Percentiles rank a stretch among this genome's conserved stretches.
Conservation (phyloP, 2,113 vertebrate genomes). For the Scartelaos histophorus region DNA sequence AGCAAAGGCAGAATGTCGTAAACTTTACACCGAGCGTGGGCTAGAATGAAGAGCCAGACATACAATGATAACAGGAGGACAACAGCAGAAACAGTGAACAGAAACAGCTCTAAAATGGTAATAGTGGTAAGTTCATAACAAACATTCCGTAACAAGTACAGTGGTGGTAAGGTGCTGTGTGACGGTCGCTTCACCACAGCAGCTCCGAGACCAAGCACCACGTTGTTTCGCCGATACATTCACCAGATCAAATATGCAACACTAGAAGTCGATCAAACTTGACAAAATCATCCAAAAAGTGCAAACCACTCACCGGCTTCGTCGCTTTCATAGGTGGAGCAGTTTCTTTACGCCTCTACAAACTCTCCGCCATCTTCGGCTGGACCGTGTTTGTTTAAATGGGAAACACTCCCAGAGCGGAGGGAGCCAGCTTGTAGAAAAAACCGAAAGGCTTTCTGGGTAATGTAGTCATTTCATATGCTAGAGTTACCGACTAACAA, state of each 20-base stretch:
- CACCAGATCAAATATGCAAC: slow-evolving; percentile 15
- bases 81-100: neutral
- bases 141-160: slow-evolving; percentile 40
- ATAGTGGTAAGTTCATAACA: neutral
- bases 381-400: slow-evolving; percentile 85
- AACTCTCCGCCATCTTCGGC: slow-evolving; percentile 85
- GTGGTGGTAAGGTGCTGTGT: slow-evolving; percentile 48
- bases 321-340: slow-evolving; percentile 72
- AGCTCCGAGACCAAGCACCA: slow-evolving; percentile 56
- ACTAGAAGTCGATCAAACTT: slow-evolving; percentile 22
- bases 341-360: slow-evolving; percentile 77
- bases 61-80: neutral
- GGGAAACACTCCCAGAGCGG: slow-evolving; percentile 84
- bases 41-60: slow-evolving; percentile 15
- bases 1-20: slow-evolving; percentile 46
- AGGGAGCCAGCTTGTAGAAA: slow-evolving; percentile 73
- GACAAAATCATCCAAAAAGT: neutral
- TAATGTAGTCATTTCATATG: slow-evolving; percentile 58
- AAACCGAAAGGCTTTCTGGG: slow-evolving; percentile 61
- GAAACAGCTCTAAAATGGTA: neutral
- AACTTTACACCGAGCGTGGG: slow-evolving; percentile 59
- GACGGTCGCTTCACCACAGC: slow-evolving; percentile 51
- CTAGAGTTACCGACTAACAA: neutral
- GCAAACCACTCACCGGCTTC: slow-evolving; percentile 74
- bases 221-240: slow-evolving; percentile 29